Evolutionary conservation across 2,797 vertebrate genomes (phyloP).

Genomic region (Phataginus tricuspis): DNA sequence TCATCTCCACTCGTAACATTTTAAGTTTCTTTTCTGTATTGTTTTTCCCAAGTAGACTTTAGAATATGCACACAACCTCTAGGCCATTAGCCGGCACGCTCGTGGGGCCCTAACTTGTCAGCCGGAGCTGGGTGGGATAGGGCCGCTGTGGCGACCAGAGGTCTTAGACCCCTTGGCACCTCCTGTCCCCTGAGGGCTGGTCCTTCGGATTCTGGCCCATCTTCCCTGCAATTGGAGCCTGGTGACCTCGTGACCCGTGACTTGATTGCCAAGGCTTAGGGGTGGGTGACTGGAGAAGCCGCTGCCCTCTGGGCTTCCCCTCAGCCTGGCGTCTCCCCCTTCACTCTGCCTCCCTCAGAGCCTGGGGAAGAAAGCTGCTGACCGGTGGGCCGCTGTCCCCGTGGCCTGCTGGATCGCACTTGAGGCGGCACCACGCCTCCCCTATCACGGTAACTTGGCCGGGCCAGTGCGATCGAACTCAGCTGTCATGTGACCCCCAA

Average conservation of each 20-base stretch:
- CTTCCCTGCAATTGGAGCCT: background rate
- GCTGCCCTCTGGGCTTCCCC: no score
- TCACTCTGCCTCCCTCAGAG: no score
- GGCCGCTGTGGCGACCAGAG: background rate
- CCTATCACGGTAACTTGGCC: no score
- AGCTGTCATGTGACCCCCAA: no score
- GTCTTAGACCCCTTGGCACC: background rate
- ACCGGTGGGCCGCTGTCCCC: no score
- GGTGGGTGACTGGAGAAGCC: no score
- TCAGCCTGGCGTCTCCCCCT: no score
- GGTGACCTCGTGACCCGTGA: background rate
- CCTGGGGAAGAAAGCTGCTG: no score
- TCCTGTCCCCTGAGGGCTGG: rapidly evolving
- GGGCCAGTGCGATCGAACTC: no score
- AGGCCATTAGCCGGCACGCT: background rate
- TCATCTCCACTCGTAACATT: background rate
- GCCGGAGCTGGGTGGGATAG: rapidly evolving
- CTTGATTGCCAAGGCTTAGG: no score
- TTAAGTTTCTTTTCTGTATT: background rate
- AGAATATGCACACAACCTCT: background rate
- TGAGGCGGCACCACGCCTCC: no score
- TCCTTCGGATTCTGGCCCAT: background rate
- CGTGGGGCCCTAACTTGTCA: rapidly evolving
- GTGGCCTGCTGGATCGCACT: no score
- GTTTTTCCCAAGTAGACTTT: background rate